Evolutionary conservation across 2,888 invertebrate species (phyloP).

Genomic region (Scaptodrosophila latifasciaeformis): DNA sequence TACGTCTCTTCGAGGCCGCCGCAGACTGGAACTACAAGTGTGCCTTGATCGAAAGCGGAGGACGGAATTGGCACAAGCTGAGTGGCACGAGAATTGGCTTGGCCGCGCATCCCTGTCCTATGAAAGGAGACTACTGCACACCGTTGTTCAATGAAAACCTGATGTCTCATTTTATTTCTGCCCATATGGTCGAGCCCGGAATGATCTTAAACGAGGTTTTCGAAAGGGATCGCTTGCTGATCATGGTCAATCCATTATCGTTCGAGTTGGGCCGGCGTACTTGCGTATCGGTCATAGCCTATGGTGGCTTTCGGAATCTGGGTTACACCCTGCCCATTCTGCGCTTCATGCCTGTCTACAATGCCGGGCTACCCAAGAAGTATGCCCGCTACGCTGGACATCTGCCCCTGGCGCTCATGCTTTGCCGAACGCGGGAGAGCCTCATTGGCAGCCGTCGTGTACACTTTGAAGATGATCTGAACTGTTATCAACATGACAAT

Average conservation of each 20-base stretch:
- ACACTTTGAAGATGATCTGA: not conserved
- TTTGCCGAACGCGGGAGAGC: constrained; percentile 21
- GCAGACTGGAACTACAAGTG: not conserved
- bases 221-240: constrained; percentile 23
- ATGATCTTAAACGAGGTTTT: constrained; percentile 20
- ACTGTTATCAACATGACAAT: no score
- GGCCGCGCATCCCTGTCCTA: constrained; percentile 16
- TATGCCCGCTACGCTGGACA: not conserved
- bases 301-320: constrained; percentile 14
- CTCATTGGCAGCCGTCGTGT: not conserved
- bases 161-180: constrained; percentile 23
- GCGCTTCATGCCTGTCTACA: constrained; percentile 11
- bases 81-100: not conserved
- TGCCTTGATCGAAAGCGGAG: not conserved
- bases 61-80: not conserved
- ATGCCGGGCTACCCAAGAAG: not conserved
- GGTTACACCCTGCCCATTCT: not conserved
- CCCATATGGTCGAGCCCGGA: constrained; percentile 13
- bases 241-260: constrained; percentile 25
- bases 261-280: constrained; percentile 18
- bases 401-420: constrained; percentile 41
- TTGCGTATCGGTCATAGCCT: constrained; percentile 34
- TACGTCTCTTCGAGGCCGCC: constrained; percentile 20
- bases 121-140: constrained; percentile 7
- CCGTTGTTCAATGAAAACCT: constrained; percentile 6